Evolutionary conservation across 2,113 vertebrate species (phyloP).

Genomic region (Oxyruncus cristatus): DNA sequence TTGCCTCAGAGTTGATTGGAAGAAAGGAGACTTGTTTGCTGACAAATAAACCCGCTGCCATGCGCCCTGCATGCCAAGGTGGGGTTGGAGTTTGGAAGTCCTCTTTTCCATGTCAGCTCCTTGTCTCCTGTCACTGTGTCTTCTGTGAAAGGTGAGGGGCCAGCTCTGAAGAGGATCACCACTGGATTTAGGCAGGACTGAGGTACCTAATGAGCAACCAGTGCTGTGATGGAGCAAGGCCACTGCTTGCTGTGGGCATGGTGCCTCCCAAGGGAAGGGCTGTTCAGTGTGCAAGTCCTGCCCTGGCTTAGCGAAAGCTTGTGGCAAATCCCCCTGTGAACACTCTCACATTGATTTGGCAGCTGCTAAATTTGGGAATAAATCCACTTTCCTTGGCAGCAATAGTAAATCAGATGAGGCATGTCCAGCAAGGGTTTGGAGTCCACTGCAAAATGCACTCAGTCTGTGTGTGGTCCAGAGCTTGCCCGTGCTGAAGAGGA

Average conservation of each 20-base stretch:
- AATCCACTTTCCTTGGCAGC: slow-evolving; percentile 15
- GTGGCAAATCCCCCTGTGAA: background rate
- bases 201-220: background rate
- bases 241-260: background rate
- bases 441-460: background rate
- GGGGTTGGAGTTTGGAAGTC: background rate
- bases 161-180: background rate
- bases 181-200: background rate
- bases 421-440: background rate
- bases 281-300: background rate
- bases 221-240: rapidly evolving
- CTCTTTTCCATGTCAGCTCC: background rate
- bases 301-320: background rate
- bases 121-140: background rate
- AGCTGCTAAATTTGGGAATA: slow-evolving; percentile 16
- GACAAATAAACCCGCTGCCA: background rate
- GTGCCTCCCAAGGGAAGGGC: background rate
- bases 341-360: background rate
- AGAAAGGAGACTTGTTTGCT: slow-evolving; percentile 42
- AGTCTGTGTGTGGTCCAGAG: background rate
- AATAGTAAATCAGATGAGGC: background rate
- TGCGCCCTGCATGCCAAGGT: background rate
- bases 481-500: background rate
- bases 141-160: background rate
- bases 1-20: slow-evolving; percentile 52